Base-by-base conservation (phyloP, 2,888 invertebrate species). In the Drosophila tanythrix region DNA sequence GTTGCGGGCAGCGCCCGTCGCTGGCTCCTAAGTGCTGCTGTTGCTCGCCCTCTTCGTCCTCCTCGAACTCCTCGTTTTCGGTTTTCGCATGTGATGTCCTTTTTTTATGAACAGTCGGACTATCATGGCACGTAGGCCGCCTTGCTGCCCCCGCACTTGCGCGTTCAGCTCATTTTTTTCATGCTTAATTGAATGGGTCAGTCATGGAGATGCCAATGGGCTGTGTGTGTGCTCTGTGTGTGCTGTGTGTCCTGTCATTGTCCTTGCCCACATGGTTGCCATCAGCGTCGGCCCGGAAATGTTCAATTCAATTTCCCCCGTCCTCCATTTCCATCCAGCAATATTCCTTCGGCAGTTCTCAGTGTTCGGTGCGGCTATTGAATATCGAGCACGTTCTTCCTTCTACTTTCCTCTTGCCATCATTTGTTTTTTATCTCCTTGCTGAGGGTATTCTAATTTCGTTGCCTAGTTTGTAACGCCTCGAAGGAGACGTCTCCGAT, bases 181-280 rank as follows among this genome's bases (percentile, higher is more conserved):
- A 92, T 88, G 92, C 92, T 92, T 92, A 92, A 92, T 92, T 92
- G 92, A 92, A 92, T 91, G 92, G 92, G 92, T 92, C 92, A 92
- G 89, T 91, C 91, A 82, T 68, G 70, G 77, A 79, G 83, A 88
- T 90, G 83, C 82, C 85, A 86, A 90, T 85, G 88, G 77, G 77
- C 81, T 57, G 74, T 76, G 69, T 65, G 29, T 10, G 50, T 33
- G 11, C 11, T 33, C 13, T 10, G 55, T 36, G 55, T 8, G 46
- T 21, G 33, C 35, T 15, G 53, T 64, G 50, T 62, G 74, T 74
- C 75, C 81, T 76, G 74, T 70, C 74, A 76, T 68, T 72, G 76
- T 72, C 60, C 60, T 51, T 53, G 51, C 51, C 74, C 83, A 82
- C 80, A 73, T 78, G 83, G 78, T 76, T 76, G 70, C 79, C 88